phyloP scores from a whole-genome alignment of 2,797 vertebrate genomes.

The Pteronotus mesoamericanus region DNA sequence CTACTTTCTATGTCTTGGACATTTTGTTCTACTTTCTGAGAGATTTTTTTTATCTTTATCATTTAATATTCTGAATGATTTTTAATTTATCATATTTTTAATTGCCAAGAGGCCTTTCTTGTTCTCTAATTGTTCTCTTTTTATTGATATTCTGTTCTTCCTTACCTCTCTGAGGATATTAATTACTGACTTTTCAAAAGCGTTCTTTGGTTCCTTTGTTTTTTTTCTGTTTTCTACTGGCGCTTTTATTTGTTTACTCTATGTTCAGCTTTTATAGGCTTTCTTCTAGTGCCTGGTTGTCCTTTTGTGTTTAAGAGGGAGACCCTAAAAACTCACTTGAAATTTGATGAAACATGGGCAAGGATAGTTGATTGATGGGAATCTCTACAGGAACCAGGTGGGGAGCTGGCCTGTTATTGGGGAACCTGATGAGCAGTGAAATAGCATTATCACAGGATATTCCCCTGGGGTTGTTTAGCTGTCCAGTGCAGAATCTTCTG shows the following conservation, averaged over 20 bases:
- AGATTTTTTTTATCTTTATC: neutral
- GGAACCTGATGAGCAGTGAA: neutral
- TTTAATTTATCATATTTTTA: constrained; percentile 33
- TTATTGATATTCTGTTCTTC: neutral
- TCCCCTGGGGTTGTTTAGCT: neutral
- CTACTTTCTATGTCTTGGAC: neutral
- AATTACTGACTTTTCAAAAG: neutral
- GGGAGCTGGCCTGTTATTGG: neutral
- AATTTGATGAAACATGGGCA: neutral
- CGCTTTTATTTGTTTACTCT: neutral
- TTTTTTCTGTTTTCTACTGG: neutral
- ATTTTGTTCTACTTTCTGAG: constrained; percentile 6
- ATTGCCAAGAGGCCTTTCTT: neutral
- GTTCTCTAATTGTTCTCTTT: neutral
- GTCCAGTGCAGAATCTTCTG: neutral
- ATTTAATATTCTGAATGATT: neutral
- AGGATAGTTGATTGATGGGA: neutral
- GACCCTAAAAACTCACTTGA: neutral
- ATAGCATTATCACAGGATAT: neutral
- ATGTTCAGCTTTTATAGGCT: neutral
- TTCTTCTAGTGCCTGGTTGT: neutral
- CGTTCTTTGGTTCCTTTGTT: neutral
- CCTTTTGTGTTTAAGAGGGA: neutral
- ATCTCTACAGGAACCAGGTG: neutral
- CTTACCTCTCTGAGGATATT: neutral